Percentiles rank a stretch among this genome's conserved stretches.
Evolutionary conservation across 2,797 vertebrate species (phyloP).

Genomic region (Gallinago nigripennis): DNA sequence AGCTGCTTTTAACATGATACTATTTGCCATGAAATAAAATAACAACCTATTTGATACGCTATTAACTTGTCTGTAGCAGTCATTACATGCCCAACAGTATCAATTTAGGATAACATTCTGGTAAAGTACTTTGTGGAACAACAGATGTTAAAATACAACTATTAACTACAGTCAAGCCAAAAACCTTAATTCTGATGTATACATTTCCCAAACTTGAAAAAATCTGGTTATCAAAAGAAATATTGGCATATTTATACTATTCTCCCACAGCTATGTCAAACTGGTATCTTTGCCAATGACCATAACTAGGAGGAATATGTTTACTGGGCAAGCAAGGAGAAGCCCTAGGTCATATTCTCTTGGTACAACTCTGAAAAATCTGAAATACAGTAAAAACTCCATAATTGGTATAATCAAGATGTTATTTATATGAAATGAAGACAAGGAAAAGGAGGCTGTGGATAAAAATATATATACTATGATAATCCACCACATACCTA

Average conservation of each 20-base stretch:
- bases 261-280: background rate
- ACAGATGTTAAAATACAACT: background rate
- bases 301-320: background rate
- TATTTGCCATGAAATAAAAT: background rate
- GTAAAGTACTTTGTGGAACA: background rate
- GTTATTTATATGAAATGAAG: background rate
- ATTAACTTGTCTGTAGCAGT: background rate
- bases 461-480: background rate
- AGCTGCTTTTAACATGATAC: background rate
- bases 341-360: background rate
- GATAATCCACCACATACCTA: background rate
- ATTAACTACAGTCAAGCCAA: background rate
- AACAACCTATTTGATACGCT: background rate
- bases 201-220: background rate
- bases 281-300: background rate
- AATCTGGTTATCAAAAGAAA: background rate
- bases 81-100: background rate
- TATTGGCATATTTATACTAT: background rate
- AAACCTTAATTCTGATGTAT: background rate
- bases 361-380: background rate
- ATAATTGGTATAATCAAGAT: background rate
- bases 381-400: background rate
- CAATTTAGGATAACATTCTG: background rate
- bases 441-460: background rate
- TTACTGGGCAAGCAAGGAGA: background rate